Percentiles rank a stretch among this genome's conserved stretches.
Conservation (phyloP, 2,888 invertebrate genomes). For the Taphrorychus bicolor region DNA sequence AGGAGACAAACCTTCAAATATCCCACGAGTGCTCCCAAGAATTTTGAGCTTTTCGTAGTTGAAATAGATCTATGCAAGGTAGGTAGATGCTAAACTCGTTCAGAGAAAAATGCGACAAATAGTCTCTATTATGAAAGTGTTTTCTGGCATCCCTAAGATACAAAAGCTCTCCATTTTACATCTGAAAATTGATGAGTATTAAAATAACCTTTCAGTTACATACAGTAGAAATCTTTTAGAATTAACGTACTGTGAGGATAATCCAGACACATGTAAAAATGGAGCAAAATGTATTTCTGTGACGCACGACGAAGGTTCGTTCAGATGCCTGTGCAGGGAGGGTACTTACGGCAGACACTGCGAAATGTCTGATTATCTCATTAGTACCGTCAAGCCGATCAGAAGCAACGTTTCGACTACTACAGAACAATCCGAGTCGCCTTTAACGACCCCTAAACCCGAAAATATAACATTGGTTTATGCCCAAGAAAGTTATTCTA, state of each 20-base stretch:
- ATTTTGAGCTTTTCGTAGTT: no score
- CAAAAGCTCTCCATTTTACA: no score
- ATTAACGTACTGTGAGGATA: slow-evolving; percentile 82
- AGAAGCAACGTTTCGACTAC: background rate
- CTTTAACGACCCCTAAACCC: background rate
- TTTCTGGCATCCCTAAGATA: no score
- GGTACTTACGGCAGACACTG: slow-evolving; percentile 72
- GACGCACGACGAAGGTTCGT: slow-evolving; percentile 78
- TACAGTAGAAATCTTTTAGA: slow-evolving; percentile 69
- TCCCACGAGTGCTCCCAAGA: no score
- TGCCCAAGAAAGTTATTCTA: background rate
- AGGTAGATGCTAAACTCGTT: no score
- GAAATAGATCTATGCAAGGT: no score
- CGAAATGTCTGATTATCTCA: slow-evolving; percentile 20
- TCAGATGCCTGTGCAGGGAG: slow-evolving; percentile 76
- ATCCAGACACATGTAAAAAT: slow-evolving; percentile 78
- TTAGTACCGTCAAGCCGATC: background rate
- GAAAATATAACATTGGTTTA: slow-evolving; percentile 25
- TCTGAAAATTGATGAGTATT: no score
- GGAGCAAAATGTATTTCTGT: slow-evolving; percentile 82
- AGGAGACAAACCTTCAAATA: no score
- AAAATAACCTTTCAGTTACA: no score
- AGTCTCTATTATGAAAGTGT: background rate
- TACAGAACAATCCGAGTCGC: background rate
- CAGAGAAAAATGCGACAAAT: no score